A percentile compares a stretch with the other conserved stretches of the same genome.
Evolutionary conservation across 2,797 vertebrate species (phyloP).

Genomic region (Sebastes nivosus): DNA sequence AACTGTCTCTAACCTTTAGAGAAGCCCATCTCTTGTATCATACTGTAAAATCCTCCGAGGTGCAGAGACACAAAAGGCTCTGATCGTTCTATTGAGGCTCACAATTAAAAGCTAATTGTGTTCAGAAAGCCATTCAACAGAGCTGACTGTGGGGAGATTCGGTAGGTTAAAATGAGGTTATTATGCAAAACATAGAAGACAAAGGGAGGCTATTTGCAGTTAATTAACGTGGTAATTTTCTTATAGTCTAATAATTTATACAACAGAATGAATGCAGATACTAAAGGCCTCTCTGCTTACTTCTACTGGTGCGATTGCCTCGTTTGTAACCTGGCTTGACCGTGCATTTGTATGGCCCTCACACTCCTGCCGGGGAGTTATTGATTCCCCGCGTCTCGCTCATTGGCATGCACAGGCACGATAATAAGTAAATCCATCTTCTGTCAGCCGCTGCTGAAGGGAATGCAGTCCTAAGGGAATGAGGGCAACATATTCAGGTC

Average conservation of each 20-base stretch:
- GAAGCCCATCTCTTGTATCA: neutral
- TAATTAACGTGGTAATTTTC: slow-evolving; percentile 67
- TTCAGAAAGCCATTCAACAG: slow-evolving; percentile 27
- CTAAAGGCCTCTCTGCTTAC: neutral
- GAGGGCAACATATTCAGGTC: slow-evolving; percentile 17
- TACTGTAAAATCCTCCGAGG: neutral
- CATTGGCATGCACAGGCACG: slow-evolving; percentile 52
- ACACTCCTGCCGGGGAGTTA: slow-evolving; percentile 34
- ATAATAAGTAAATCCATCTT: slow-evolving; percentile 68
- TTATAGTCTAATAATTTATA: slow-evolving; percentile 47
- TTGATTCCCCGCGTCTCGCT: slow-evolving; percentile 49
- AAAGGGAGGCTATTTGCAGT: slow-evolving; percentile 60
- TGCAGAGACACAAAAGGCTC: slow-evolving; percentile 19
- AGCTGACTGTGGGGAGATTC: slow-evolving; percentile 31
- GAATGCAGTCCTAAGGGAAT: slow-evolving; percentile 8
- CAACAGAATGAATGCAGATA: neutral
- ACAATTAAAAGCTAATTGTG: slow-evolving; percentile 55
- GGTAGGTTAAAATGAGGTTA: slow-evolving; percentile 60
- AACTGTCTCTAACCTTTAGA: neutral
- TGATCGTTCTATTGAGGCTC: slow-evolving; percentile 20
- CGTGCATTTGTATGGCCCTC: slow-evolving; percentile 28
- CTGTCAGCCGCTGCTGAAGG: slow-evolving; percentile 22
- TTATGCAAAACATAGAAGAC: slow-evolving; percentile 64
- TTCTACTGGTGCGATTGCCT: neutral
- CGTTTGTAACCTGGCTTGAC: slow-evolving; percentile 12